These are phyloP conservation scores for Carassius auratus DNA, from an alignment of 2,113 vertebrate species.

Conservation along the genomic window DNA sequence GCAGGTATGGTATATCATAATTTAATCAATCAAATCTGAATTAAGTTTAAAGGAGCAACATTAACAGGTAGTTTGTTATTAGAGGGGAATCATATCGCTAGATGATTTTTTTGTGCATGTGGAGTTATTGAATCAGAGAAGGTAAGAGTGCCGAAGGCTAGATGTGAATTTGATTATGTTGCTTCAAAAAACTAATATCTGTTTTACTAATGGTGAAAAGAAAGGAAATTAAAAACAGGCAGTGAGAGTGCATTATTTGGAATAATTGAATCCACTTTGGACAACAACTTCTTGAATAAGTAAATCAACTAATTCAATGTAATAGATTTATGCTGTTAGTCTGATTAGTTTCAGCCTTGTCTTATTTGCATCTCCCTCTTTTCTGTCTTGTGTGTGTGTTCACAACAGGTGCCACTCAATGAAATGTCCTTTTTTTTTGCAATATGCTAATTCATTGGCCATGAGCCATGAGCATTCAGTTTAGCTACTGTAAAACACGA, in stretches of 20 bases:
- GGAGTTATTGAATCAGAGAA: conserved; percentile 44
- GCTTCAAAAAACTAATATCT: conserved; percentile 54
- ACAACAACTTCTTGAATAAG: neutral
- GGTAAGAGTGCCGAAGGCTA: conserved; percentile 35
- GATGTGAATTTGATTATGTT: conserved; percentile 49
- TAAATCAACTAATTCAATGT: conserved; percentile 18
- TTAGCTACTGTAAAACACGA: conserved; percentile 2
- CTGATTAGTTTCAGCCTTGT: neutral
- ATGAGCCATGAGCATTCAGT: neutral
- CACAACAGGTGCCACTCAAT: neutral
- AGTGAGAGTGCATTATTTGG: neutral
- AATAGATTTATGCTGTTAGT: conserved; percentile 27
- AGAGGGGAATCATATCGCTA: neutral
- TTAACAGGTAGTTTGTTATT: conserved; percentile 22
- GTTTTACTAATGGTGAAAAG: conserved; percentile 35
- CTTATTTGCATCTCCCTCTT: conserved; percentile 1
- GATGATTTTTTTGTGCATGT: neutral
- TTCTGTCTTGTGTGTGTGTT: neutral
- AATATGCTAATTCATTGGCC: neutral
- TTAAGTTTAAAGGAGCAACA: neutral
- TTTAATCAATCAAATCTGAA: neutral
- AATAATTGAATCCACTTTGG: conserved; percentile 3
- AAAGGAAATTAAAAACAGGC: neutral
- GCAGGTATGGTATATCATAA: neutral
- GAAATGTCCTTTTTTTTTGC: neutral